These are phyloP conservation scores for Camponotus fellah DNA, from an alignment of 2,888 invertebrate species.

Conservation along the genomic window DNA sequence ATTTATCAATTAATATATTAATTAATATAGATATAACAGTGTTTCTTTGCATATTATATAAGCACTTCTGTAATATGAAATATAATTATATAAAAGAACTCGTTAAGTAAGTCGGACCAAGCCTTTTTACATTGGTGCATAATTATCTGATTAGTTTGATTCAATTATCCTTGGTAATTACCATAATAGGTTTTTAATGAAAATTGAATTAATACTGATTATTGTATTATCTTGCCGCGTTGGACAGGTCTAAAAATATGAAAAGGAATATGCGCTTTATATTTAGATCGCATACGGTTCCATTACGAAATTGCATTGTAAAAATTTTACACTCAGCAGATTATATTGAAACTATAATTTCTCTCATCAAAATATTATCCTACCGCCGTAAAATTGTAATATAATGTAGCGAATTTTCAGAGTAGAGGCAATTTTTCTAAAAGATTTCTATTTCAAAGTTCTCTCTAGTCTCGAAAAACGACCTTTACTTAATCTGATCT, in stretches of 20 bases:
- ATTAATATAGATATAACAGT: neutral
- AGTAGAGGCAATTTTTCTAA: neutral
- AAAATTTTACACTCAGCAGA: conserved; percentile 8
- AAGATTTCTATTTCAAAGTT: conserved; percentile 19
- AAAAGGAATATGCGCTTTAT: neutral
- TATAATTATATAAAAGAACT: neutral
- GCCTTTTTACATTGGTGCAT: neutral
- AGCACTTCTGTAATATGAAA: neutral
- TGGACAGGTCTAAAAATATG: neutral
- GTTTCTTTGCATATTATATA: neutral
- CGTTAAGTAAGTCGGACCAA: neutral
- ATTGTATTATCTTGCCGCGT: neutral
- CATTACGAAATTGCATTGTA: conserved; percentile 40
- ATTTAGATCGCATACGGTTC: neutral
- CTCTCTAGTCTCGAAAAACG: neutral
- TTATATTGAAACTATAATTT: neutral
- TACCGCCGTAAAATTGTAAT: too few relatives aligned
- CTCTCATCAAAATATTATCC: neutral
- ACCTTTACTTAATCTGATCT: neutral
- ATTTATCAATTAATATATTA: neutral
- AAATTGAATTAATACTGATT: neutral
- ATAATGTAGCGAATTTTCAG: neutral
- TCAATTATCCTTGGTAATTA: conserved; percentile 39
- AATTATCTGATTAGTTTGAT: conserved; percentile 34
- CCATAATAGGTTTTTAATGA: conserved; percentile 27